Conservation (phyloP, 2,797 vertebrate genomes). For the Typhlichthys subterraneus region DNA sequence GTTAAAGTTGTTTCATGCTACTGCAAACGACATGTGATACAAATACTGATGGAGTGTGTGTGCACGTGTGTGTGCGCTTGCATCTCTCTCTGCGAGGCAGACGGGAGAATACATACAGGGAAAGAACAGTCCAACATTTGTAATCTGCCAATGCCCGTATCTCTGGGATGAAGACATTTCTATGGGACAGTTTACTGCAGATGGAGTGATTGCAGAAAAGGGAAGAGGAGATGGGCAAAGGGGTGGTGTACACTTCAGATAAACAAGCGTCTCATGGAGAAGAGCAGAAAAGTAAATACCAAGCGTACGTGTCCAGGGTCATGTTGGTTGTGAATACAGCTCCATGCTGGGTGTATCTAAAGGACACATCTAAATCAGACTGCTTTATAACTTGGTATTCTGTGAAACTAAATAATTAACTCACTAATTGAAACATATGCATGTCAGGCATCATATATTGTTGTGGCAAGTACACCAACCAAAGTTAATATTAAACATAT, state of each 20-base stretch:
- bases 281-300: slow-evolving; percentile 70
- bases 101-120: slow-evolving; percentile 8
- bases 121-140: slow-evolving; percentile 24
- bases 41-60: slow-evolving; percentile 12
- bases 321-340: slow-evolving; percentile 57
- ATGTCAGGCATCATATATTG: too few species aligned
- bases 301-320: slow-evolving; percentile 77
- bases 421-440: too few species aligned
- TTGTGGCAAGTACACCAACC: too few species aligned
- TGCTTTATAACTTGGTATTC: slow-evolving; percentile 9
- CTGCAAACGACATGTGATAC: slow-evolving; percentile 13
- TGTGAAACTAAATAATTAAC: background rate
- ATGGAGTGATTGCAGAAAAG: slow-evolving; percentile 67
- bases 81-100: slow-evolving; percentile 1
- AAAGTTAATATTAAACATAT: too few species aligned
- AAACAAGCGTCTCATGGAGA: slow-evolving; percentile 70
- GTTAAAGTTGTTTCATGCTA: slow-evolving; percentile 30
- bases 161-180: slow-evolving; percentile 58
- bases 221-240: slow-evolving; percentile 51
- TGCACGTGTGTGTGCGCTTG: slow-evolving; percentile 10
- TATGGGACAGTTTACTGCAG: slow-evolving; percentile 72
- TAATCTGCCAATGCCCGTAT: slow-evolving; percentile 55
- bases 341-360: slow-evolving; percentile 28
- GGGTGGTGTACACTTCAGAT: slow-evolving; percentile 67
- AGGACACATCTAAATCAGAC: slow-evolving; percentile 11